These are phyloP conservation scores for Clostera curtula DNA, from an alignment of 2,888 invertebrate species.

Conservation along the genomic window DNA sequence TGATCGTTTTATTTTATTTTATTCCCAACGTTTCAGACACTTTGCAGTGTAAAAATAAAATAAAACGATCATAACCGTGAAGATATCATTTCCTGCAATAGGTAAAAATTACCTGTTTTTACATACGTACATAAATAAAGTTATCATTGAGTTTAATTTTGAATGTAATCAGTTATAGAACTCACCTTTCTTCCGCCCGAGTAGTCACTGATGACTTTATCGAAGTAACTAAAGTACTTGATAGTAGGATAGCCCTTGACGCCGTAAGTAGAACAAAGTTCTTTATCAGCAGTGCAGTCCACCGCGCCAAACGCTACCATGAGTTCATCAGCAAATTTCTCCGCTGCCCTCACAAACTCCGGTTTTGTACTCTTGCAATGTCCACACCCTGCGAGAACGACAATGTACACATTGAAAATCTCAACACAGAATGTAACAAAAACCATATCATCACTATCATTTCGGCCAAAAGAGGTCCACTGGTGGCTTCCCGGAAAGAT, in stretches of 20 bases:
- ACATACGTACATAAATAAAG: too few species aligned
- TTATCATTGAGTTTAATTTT: not conserved
- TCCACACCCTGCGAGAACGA: conserved; percentile 83
- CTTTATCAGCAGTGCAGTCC: conserved; percentile 81
- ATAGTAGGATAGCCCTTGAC: conserved; percentile 91
- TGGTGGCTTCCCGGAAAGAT: too few species aligned
- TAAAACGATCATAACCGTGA: too few species aligned
- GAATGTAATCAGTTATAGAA: not conserved
- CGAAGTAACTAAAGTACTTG: conserved; percentile 88
- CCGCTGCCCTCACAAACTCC: conserved; percentile 81
- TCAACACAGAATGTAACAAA: too few species aligned
- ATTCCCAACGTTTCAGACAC: too few species aligned
- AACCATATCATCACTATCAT: too few species aligned
- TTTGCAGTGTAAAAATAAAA: too few species aligned
- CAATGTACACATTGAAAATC: not conserved
- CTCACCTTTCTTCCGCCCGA: conserved; percentile 82
- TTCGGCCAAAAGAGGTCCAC: too few species aligned
- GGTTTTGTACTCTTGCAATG: conserved; percentile 93
- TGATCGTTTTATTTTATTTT: too few species aligned
- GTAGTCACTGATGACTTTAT: conserved; percentile 80
- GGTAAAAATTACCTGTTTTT: too few species aligned
- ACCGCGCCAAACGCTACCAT: conserved; percentile 88
- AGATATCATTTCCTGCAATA: too few species aligned
- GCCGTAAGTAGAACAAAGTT: conserved; percentile 80
- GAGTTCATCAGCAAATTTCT: conserved; percentile 82